phyloP scores from a whole-genome alignment of 2,797 vertebrate species.

The Characodon lateralis region DNA sequence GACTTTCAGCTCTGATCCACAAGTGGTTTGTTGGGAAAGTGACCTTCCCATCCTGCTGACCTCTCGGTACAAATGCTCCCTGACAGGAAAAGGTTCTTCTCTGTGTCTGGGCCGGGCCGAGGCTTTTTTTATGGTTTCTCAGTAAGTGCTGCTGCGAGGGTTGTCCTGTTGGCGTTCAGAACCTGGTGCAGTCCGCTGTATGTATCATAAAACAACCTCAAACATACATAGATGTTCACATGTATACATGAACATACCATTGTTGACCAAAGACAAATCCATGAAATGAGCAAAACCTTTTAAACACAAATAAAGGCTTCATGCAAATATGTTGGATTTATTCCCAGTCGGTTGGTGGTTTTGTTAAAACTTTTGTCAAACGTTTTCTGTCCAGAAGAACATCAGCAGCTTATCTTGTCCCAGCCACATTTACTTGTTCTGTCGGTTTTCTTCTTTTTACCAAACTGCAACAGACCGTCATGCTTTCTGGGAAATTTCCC shows the following conservation, averaged over 20 bases:
- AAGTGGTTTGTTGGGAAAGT: not conserved
- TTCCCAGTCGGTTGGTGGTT: not conserved
- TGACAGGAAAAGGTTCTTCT: conserved; percentile 36
- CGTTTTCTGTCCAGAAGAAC: not conserved
- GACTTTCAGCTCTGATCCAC: not conserved
- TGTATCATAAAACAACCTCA: not conserved
- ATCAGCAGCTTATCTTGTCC: not conserved
- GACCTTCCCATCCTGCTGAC: conserved; percentile 13
- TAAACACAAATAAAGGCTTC: not conserved
- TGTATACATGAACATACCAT: not conserved
- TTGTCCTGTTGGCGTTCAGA: conserved; percentile 15
- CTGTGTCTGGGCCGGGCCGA: conserved; percentile 1
- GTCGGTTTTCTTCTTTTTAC: not conserved
- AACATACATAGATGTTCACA: not conserved
- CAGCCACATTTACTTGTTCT: not conserved
- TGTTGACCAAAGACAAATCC: not conserved
- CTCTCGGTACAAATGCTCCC: conserved; percentile 39
- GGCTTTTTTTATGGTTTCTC: not conserved
- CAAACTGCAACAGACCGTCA: not conserved
- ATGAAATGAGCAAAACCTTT: not conserved
- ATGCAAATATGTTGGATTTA: not conserved
- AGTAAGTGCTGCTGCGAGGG: conserved; percentile 9
- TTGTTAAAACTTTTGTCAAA: not conserved
- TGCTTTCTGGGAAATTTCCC: not conserved
- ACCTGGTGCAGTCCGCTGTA: not conserved